Evolutionary conservation across 2,113 vertebrate genomes (phyloP), one percentile per base, ranked within the genome.

Genomic region (Xiphophorus maculatus): DNA sequence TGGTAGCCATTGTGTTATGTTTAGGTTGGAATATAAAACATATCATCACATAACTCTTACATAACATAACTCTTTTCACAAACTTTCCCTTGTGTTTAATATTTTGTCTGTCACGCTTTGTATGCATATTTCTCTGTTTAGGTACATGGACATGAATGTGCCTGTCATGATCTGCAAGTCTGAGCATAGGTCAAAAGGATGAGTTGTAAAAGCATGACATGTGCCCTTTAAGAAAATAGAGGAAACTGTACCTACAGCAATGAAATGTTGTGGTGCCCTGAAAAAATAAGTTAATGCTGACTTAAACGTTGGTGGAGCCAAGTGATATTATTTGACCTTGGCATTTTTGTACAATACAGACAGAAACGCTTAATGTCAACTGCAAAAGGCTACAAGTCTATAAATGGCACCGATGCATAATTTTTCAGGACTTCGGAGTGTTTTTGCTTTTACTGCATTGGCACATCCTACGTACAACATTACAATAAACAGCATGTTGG

Each of bases 401-500:
- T 73, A 77, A 86, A 76, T 19, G 63, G 62, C 54, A 37, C 33
- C 17, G n/a, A 64, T 33, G 29, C 61, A 71, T 80, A 28, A 84
- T 73, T 84, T 35, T 69, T 77, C 67, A 19, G 68, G 73, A 69
- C 37, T 87, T 74, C 78, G 71, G 66, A 77, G 35, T 70, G 79
- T 71, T 81, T 63, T 83, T 82, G 76, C 76, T 68, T 61, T 58
- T 66, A 37, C 70, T 73, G 77, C 68, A 81, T 80, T 75, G 63
- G 66, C 60, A 77, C 79, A 63, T 79, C 79, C 75, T 67, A 73
- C 66, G 63, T 88, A 54, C 58, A 76, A 64, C 73, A 79, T 65
- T 68, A 67, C 79, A 82, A 74, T 79, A 78, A 88, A 82, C 79
- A 82, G 84, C 79, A 73, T 66, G 83, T 64, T 74, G 73, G 63